Conservation (phyloP, 1,140 invertebrate genomes). For the Diorhabda sublineata region DNA sequence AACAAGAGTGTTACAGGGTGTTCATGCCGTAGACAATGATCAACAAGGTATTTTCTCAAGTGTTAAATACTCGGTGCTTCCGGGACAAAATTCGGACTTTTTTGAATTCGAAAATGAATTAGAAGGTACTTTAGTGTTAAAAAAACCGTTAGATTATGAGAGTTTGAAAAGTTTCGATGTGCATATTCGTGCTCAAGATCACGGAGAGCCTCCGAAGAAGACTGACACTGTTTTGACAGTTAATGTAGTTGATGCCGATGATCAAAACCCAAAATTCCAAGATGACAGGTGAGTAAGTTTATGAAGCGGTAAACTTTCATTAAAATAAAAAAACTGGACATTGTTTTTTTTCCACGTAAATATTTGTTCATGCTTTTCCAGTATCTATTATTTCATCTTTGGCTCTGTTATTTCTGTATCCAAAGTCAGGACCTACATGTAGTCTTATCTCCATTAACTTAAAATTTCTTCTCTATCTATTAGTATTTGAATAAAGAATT, state of each 20-base stretch:
- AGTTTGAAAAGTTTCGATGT: constrained; percentile 75
- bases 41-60: constrained; percentile 86
- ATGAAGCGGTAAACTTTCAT: too few species aligned
- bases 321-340: too few species aligned
- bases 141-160: constrained; percentile 81
- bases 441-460: too few species aligned
- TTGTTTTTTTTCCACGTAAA: too few species aligned
- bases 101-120: constrained; percentile 79
- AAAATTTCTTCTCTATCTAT: too few species aligned
- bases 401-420: too few species aligned
- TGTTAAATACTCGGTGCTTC: constrained; percentile 77
- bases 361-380: too few species aligned
- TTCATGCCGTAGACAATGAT: constrained; percentile 77
- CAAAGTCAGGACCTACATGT: too few species aligned
- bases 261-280: constrained; percentile 75
- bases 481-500: too few species aligned
- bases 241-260: constrained; percentile 83
- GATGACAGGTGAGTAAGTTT: constrained; percentile 12
- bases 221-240: constrained; percentile 72
- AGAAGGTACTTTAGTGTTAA: constrained; percentile 79
- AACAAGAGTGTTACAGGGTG: constrained; percentile 71
- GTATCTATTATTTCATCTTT: too few species aligned
- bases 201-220: constrained; percentile 72
- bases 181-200: constrained; percentile 76
- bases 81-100: constrained; percentile 73